Conservation (phyloP, 1,140 invertebrate species). For the Adelges cooleyi region DNA sequence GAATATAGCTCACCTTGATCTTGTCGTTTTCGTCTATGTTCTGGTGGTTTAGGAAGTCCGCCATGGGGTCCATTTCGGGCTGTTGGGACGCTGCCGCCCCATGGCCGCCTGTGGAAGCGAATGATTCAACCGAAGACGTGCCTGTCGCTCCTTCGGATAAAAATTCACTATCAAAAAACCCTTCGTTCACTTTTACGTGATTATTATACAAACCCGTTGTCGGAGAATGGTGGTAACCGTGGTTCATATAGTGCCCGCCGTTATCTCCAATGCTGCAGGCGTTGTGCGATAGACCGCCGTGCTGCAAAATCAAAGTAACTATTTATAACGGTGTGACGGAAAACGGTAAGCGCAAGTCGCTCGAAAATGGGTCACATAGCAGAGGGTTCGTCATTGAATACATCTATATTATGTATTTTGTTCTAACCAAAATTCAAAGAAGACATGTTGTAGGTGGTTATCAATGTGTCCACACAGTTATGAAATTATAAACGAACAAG, state of each 20-base stretch:
- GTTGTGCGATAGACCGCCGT: constrained; percentile 12
- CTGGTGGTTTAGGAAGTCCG: not conserved
- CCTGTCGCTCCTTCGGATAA: not conserved
- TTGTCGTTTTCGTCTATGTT: not conserved
- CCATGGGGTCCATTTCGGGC: not conserved
- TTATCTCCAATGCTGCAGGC: constrained; percentile 5
- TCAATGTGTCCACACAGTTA: no score
- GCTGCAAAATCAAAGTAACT: no score
- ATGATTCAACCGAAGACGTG: constrained; percentile 2
- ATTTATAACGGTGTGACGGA: no score
- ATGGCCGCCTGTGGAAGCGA: not conserved
- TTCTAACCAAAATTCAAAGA: no score
- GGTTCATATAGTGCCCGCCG: constrained; percentile 11
- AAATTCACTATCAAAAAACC: not conserved
- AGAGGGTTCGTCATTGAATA: no score
- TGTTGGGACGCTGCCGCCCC: not conserved
- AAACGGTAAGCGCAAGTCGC: no score
- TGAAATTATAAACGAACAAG: no score
- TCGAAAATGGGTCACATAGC: no score
- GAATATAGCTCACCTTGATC: not conserved
- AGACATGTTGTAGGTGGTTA: no score
- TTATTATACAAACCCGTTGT: constrained; percentile 4
- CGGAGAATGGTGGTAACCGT: constrained; percentile 5
- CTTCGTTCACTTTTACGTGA: no score
- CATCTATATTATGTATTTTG: no score